Evolutionary conservation across 1,140 invertebrate genomes (phyloP), one percentile per base, ranked within the genome.

Genomic region (Drosophila bipectinata): DNA sequence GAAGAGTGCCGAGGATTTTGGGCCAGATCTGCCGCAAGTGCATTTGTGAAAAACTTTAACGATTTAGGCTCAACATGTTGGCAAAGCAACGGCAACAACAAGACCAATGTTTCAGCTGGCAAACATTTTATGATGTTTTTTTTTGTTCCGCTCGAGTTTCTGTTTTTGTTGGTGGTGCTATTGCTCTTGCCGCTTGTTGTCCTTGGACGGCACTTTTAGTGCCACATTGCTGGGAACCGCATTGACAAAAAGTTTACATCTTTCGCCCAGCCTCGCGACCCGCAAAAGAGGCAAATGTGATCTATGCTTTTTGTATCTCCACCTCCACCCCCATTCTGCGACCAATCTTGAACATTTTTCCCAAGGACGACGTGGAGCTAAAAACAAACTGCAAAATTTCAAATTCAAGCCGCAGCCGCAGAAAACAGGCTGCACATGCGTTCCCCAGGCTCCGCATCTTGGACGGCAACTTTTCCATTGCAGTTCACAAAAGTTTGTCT

Each of bases 31-130:
- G 76, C 77, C 77, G 81, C 77, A 79, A 84, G 80, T 85, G 83
- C 83, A 88, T 88, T 88, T 87, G 79, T 77, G 79, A 83, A 87
- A 87, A 88, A 83, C 83, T 87, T 87, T 87, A 88, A 88, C 83
- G 83, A 87, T 87, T 87, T 88, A 87, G 83, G 83, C 83, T 87
- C 83, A 88, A 87, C 83, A 87, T 88, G 80, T 84, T 84, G 80
- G 80, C 69, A 61, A 75, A 59, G 41, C 56, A 83, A 41, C 72
- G 61, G 45, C 45, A 77, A 48, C 78, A 63, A 73, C 72, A 72
- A 74, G 69, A 32, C 58, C 79, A 82, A 81, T 82, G 78, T 81
- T 83, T 68, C 58, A 83, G 63, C 64, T 79, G 53, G 82, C 82
- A 82, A 74, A 87, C 81, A 78, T 87, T 87, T 87, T 82, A 85